Percentiles rank a stretch among this genome's conserved stretches.
Conservation (phyloP, 2,797 vertebrate species). For the Sardinella longiceps region DNA sequence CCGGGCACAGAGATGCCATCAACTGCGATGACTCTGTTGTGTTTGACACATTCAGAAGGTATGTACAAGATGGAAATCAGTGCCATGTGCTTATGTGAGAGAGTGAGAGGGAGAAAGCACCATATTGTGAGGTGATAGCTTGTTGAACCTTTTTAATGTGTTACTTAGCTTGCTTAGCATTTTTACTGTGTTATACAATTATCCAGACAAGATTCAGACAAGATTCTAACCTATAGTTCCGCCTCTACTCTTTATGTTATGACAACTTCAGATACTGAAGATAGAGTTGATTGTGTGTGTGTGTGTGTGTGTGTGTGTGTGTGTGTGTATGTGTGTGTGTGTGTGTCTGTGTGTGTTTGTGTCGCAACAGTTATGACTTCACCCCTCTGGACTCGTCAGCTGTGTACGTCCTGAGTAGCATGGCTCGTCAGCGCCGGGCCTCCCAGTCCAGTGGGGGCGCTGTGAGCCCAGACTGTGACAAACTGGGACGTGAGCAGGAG, state of each 20-base stretch:
- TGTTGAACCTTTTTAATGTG: neutral
- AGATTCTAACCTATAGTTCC: neutral
- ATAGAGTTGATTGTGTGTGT: neutral
- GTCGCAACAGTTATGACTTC: constrained; percentile 89
- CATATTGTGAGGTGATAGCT: too few relatives aligned
- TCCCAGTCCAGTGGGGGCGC: constrained; percentile 90
- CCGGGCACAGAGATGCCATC: constrained; percentile 97
- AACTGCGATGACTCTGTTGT: constrained; percentile 99
- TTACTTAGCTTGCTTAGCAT: neutral
- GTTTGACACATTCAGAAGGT: constrained; percentile 99
- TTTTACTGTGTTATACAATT: neutral
- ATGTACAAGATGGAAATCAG: constrained; percentile 39
- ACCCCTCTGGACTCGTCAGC: constrained; percentile 97
- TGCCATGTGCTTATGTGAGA: neutral
- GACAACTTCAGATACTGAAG: neutral
- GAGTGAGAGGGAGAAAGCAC: neutral
- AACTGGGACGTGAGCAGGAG: constrained; percentile 81
- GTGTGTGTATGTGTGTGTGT: neutral
- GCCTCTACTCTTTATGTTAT: neutral
- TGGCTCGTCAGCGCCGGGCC: constrained; percentile 96
- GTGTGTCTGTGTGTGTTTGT: constrained; percentile 12
- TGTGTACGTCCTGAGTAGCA: constrained; percentile 96
- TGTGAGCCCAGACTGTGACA: constrained; percentile 87
- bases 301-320: neutral
- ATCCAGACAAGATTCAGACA: neutral